Evolutionary conservation across 2,888 invertebrate species (phyloP).

Genomic region (Clusia tigrina): DNA sequence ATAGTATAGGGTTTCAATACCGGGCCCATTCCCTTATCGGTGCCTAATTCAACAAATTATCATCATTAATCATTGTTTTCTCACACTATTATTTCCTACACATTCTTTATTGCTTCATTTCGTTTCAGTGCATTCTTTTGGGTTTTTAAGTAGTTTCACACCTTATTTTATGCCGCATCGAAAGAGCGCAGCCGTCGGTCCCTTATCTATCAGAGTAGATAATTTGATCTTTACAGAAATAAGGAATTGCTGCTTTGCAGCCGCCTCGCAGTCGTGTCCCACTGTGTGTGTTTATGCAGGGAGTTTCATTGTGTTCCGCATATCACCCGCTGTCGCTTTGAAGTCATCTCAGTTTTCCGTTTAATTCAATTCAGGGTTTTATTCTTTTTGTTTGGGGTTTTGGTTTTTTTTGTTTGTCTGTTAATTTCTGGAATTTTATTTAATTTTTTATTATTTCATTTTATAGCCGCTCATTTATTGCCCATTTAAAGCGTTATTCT

Average conservation of each 20-base stretch:
- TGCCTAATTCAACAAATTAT: no score
- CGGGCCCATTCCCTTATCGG: no score
- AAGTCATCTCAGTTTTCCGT: constrained; percentile 25
- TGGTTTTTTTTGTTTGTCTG: constrained; percentile 1
- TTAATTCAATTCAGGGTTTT: constrained; percentile 16
- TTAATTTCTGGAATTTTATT: constrained; percentile 3
- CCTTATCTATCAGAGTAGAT: no score
- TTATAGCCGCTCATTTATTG: constrained; percentile 14
- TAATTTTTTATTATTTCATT: neutral
- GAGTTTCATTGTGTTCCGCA: constrained; percentile 9
- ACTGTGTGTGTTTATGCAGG: constrained; percentile 9
- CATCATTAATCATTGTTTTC: constrained; percentile 8
- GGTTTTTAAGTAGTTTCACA: neutral
- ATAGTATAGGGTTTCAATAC: no score
- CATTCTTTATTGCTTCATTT: neutral
- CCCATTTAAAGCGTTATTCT: no score
- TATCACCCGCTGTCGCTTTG: constrained; percentile 24
- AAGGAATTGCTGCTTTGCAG: neutral
- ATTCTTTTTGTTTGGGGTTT: constrained; percentile 1
- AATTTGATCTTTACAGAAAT: neutral
- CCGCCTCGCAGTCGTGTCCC: neutral
- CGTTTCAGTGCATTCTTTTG: neutral
- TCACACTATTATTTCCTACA: neutral
- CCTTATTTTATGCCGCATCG: neutral
- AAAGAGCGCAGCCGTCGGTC: no score